A percentile compares a stretch with the other conserved stretches of the same genome.
phyloP scores from a whole-genome alignment of 1,140 invertebrate species.

The Apis laboriosa region DNA sequence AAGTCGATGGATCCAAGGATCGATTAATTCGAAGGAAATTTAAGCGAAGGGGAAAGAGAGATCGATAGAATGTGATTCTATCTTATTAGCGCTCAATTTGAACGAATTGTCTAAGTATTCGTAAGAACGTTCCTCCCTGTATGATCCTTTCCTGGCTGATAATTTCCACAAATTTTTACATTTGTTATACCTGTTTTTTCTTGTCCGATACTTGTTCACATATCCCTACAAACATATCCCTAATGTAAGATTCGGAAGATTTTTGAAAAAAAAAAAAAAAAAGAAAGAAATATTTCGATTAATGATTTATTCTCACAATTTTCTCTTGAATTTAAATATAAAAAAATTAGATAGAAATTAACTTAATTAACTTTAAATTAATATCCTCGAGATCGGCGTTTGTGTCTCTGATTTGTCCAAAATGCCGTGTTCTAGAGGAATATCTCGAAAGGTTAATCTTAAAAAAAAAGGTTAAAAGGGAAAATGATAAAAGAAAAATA shows the following conservation, averaged over 20 bases:
- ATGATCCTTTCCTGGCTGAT: not conserved
- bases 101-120: not conserved
- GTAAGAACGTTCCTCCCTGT: not conserved
- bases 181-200: not conserved
- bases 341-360: not conserved
- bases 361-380: not conserved
- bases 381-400: conserved; percentile 15
- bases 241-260: not conserved
- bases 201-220: conserved; percentile 13
- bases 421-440: not conserved
- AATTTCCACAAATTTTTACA: not conserved
- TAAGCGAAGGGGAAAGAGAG: not conserved
- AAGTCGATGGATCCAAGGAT: not conserved
- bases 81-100: conserved; percentile 3
- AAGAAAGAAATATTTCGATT: not conserved
- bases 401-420: not conserved
- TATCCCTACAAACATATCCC: conserved; percentile 42
- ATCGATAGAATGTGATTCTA: conserved; percentile 1
- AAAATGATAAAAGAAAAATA: not conserved
- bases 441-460: not conserved
- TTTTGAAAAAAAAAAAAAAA: too few relatives aligned
- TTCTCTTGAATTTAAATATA: not conserved
- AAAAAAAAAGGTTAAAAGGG: too few relatives aligned
- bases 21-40: not conserved
- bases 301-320: not conserved